These are phyloP conservation scores for Lysandra bellargus DNA, from an alignment of 2,888 invertebrate genomes.

Conservation along the genomic window DNA sequence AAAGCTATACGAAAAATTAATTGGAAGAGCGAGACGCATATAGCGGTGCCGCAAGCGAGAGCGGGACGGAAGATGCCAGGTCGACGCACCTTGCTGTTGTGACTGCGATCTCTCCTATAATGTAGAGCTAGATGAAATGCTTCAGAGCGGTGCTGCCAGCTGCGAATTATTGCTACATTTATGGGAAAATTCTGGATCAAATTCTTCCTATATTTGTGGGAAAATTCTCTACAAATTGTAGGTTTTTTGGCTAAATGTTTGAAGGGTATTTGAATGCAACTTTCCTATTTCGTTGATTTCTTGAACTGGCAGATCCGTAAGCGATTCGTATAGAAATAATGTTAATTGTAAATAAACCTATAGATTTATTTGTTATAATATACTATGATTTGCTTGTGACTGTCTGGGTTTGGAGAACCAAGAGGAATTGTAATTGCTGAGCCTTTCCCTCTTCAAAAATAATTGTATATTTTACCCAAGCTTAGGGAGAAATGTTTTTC, in stretches of 20 bases:
- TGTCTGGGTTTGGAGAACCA: no score
- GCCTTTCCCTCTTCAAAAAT: not conserved
- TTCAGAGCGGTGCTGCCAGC: constrained; percentile 6
- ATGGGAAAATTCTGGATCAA: not conserved
- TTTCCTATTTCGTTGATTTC: no score
- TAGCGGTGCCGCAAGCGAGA: constrained; percentile 46
- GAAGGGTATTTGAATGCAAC: not conserved
- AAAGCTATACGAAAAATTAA: constrained; percentile 51
- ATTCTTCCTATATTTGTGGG: not conserved
- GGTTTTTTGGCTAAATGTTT: not conserved
- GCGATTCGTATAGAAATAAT: no score
- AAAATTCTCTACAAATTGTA: not conserved
- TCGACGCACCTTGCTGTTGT: constrained; percentile 52
- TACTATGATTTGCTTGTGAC: not conserved
- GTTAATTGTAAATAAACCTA: no score
- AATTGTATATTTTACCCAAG: not conserved
- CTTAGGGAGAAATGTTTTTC: not conserved
- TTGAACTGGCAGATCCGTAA: no score
- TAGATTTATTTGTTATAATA: no score
- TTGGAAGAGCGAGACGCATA: constrained; percentile 47
- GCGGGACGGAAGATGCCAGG: constrained; percentile 46
- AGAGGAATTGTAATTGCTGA: not conserved
- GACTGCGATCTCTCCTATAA: constrained; percentile 42
- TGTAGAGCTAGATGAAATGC: constrained; percentile 40
- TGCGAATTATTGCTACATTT: not conserved